Percentiles rank a stretch among this genome's conserved stretches.
phyloP scores from a whole-genome alignment of 2,113 vertebrate genomes.

The Neomonachus schauinslandi region DNA sequence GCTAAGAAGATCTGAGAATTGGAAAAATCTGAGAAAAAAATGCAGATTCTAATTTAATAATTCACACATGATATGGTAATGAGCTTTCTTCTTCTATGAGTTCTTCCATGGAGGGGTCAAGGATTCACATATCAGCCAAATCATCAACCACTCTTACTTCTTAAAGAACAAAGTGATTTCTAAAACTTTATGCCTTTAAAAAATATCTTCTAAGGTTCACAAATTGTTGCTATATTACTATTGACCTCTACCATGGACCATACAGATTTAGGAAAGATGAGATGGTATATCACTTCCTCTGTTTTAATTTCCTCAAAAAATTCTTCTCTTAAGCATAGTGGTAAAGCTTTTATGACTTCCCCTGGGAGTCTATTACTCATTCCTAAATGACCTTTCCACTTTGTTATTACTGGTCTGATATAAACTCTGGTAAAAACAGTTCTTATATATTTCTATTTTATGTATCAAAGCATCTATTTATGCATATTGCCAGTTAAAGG shows the following conservation, averaged over 20 bases:
- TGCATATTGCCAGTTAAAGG: neutral
- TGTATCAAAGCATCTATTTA: conserved; percentile 52
- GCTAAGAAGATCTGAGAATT: neutral
- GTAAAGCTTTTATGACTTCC: neutral
- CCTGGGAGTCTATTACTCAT: neutral
- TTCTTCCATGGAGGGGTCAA: neutral
- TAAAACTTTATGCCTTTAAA: neutral
- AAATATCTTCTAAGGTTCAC: neutral
- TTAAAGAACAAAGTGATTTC: neutral
- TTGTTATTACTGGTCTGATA: neutral
- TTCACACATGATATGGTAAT: neutral
- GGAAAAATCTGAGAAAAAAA: neutral
- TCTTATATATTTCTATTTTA: conserved; percentile 43
- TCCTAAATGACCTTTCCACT: neutral
- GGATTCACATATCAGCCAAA: neutral
- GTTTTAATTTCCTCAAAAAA: neutral
- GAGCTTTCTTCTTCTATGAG: neutral
- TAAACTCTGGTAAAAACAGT: neutral
- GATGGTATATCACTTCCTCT: neutral
- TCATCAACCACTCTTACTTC: neutral
- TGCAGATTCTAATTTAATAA: neutral
- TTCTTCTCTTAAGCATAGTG: neutral
- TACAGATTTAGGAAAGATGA: neutral
- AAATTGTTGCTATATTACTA: neutral
- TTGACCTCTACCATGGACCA: neutral